phyloP scores from a whole-genome alignment of 2,797 vertebrate genomes.

The Peromyscus eremicus region DNA sequence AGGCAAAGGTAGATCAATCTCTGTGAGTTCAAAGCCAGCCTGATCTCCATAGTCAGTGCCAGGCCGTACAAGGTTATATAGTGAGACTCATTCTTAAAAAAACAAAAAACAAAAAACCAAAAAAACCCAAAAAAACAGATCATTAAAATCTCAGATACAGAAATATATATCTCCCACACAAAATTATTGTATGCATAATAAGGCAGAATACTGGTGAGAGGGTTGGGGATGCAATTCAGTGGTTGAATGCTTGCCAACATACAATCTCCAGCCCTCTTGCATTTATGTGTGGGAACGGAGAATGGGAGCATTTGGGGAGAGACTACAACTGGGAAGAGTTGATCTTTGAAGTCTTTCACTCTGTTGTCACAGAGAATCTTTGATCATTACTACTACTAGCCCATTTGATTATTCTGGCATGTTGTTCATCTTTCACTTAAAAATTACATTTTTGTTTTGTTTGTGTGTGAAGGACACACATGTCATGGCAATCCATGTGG shows the following conservation, averaged over 20 bases:
- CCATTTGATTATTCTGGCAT: not conserved
- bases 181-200: not conserved
- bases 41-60: not conserved
- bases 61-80: not conserved
- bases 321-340: not conserved
- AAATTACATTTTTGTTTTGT: not conserved
- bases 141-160: not conserved
- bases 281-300: not conserved
- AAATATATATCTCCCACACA: not conserved
- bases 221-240: not conserved
- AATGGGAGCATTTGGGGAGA: not conserved
- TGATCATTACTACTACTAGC: not conserved
- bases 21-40: not conserved
- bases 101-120: not conserved
- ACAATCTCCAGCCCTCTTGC: not conserved
- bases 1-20: not conserved
- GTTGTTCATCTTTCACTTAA: not conserved
- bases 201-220: not conserved
- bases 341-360: not conserved
- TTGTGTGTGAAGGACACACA: not conserved
- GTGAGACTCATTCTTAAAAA: not conserved
- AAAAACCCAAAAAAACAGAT: not conserved
- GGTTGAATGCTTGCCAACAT: not conserved
- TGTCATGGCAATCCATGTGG: not conserved
- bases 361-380: conserved; percentile 25